Evolutionary conservation across 2,888 invertebrate genomes (phyloP), one percentile per base, ranked within the genome.

Genomic region (Bugula neritina): DNA sequence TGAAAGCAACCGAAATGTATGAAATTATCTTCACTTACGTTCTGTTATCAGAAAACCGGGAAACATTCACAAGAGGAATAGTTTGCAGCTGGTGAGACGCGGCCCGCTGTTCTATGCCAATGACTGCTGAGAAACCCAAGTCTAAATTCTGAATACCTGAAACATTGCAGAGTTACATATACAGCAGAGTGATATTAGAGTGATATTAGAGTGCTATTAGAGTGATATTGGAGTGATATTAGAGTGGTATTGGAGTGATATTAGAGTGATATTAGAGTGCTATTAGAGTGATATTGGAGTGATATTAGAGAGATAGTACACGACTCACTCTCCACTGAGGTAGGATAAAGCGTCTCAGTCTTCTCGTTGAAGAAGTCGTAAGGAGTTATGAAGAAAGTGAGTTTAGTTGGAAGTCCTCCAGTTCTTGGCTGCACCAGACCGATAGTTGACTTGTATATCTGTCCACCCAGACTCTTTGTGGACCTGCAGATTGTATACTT

Each of bases 351-450:
- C 3, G 89, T 89, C 78, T 90, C 90, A 72, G 87, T 88, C 74
- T 91, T 90, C 78, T 89, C 88, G 82, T 92, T 92, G 77, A 95
- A 86, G 70, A 95, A 87, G 83, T 95, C 94, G 81, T 94, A 95
- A 0, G 95, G 94, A 0, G 93, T 92, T 1, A 95, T 91, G 83
- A 95, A 95, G 84, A 94, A 97, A 0, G 93, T 94, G 35, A 97
- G 86, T 79, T 91, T 92, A 92, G 96, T 92, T 0, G 96, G 92
- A 81, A 94, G 93, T 73, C 93, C 94, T 81, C 93, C 94, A 78
- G 89, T 87, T 71, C 94, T 85, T 77, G 90, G 91, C 76, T 92
- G 89, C 57, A 94, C 86, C 73, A 93, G 89, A 52, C 96, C 96
- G 76, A 96, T 91, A 35, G 93, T 90, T 74, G 94, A 93, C 82